A percentile compares a stretch with the other conserved stretches of the same genome.
Conservation (phyloP, 2,888 invertebrate species). For the Eupeodes luniger region DNA sequence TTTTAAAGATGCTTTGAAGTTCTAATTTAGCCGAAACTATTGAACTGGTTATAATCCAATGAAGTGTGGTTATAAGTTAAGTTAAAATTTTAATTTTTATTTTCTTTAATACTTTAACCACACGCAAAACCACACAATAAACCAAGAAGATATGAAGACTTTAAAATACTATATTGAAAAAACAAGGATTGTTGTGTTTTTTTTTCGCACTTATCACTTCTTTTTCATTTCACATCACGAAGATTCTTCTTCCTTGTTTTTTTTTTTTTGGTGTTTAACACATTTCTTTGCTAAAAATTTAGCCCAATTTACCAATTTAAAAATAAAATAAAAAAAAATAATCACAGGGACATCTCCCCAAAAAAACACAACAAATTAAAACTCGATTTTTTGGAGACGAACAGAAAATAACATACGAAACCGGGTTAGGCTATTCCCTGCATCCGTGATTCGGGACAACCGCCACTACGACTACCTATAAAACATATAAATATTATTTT, state of each 20-base stretch:
- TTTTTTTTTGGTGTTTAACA: neutral
- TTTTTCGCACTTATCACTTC: constrained; percentile 24
- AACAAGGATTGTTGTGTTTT: neutral
- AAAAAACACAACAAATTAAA: constrained; percentile 17
- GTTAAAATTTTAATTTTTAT: neutral
- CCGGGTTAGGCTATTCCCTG: constrained; percentile 20
- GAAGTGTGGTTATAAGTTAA: neutral
- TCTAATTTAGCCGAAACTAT: constrained; percentile 12
- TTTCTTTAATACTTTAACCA: constrained; percentile 1
- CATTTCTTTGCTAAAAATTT: constrained; percentile 1
- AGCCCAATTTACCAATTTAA: constrained; percentile 29
- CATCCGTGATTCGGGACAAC: neutral
- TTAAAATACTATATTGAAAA: neutral
- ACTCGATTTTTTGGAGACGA: constrained; percentile 35
- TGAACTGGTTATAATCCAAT: constrained; percentile 41
- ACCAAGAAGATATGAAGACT: constrained; percentile 5
- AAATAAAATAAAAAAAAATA: neutral
- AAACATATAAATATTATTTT: neutral
- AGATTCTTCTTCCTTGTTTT: neutral
- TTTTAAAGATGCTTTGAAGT: neutral
- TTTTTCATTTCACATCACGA: neutral
- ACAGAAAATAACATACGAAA: constrained; percentile 29
- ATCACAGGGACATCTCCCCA: constrained; percentile 25
- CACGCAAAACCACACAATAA: constrained; percentile 25
- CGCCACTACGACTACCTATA: neutral